phyloP scores from a whole-genome alignment of 1,140 invertebrate genomes.

The Amyelois transitella region DNA sequence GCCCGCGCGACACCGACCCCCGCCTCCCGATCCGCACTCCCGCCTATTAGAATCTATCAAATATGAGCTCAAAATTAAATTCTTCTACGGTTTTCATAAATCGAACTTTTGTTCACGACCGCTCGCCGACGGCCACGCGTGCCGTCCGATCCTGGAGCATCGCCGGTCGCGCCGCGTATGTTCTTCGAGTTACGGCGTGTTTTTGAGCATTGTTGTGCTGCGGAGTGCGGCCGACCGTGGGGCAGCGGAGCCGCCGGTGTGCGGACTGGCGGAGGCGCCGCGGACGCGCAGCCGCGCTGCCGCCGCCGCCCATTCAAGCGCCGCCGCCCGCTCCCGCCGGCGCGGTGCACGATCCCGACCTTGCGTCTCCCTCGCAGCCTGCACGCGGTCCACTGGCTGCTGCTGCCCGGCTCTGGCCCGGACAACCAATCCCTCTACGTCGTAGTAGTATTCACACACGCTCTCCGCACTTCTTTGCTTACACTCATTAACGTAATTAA shows the following conservation, averaged over 20 bases:
- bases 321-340: conserved; percentile 25
- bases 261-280: conserved; percentile 64
- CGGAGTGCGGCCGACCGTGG: conserved; percentile 70
- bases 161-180: conserved; percentile 47
- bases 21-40: conserved; percentile 52
- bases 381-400: conserved; percentile 4
- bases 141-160: conserved; percentile 62
- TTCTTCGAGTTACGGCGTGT: conserved; percentile 57
- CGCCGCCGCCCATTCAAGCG: conserved; percentile 53
- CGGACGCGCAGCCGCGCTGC: conserved; percentile 46
- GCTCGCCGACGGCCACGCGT: conserved; percentile 62
- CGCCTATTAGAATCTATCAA: conserved; percentile 50
- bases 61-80: conserved; percentile 57
- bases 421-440: neutral
- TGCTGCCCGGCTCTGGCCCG: conserved; percentile 2
- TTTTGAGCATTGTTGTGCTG: conserved; percentile 69
- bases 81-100: conserved; percentile 63
- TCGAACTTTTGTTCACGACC: conserved; percentile 56
- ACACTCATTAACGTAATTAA: neutral
- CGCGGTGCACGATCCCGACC: conserved; percentile 17
- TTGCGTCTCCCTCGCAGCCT: conserved; percentile 8
- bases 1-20: conserved; percentile 47
- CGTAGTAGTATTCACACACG: conserved; percentile 4
- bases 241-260: conserved; percentile 72
- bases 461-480: conserved; percentile 22